Conservation (phyloP, 2,113 vertebrate genomes). For the Recurvirostra avosetta region DNA sequence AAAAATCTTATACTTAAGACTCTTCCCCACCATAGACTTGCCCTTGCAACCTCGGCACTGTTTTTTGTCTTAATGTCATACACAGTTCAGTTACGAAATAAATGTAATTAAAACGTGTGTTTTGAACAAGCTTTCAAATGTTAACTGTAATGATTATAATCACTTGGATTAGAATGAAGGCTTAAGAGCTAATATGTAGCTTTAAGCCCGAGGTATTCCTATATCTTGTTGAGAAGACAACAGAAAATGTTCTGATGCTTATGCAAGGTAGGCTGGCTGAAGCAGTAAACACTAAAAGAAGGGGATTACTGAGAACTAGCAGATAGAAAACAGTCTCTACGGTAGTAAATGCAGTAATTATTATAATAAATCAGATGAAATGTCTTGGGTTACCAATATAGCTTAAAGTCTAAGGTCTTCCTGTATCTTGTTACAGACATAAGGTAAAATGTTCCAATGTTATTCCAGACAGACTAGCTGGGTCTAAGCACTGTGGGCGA, state of each 20-base stretch:
- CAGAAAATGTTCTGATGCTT: slow-evolving; percentile 29
- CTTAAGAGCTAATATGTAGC: slow-evolving; percentile 5
- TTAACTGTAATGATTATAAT: not conserved
- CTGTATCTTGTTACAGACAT: slow-evolving; percentile 51
- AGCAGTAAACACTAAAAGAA: slow-evolving; percentile 3
- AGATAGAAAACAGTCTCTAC: not conserved
- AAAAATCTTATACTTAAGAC: not conserved
- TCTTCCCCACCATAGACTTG: not conserved
- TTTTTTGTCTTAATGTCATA: not conserved
- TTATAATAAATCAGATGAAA: slow-evolving; percentile 19
- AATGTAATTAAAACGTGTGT: not conserved
- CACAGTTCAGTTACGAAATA: not conserved
- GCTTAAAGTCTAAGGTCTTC: slow-evolving; percentile 2
- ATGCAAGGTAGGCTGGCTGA: slow-evolving; percentile 12
- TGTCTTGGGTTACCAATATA: not conserved
- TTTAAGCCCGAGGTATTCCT: slow-evolving; percentile 12
- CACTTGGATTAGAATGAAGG: not conserved
- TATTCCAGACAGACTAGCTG: not conserved
- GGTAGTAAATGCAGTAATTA: slow-evolving; percentile 25
- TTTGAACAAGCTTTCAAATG: slow-evolving; percentile 9
- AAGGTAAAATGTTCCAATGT: slow-evolving; percentile 7
- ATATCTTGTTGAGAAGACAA: slow-evolving; percentile 36
- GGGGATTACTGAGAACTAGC: slow-evolving; percentile 31
- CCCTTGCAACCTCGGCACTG: not conserved
- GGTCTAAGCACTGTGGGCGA: not conserved